Base-by-base conservation (phyloP, 2,113 vertebrate species). In the Alectura lathami region DNA sequence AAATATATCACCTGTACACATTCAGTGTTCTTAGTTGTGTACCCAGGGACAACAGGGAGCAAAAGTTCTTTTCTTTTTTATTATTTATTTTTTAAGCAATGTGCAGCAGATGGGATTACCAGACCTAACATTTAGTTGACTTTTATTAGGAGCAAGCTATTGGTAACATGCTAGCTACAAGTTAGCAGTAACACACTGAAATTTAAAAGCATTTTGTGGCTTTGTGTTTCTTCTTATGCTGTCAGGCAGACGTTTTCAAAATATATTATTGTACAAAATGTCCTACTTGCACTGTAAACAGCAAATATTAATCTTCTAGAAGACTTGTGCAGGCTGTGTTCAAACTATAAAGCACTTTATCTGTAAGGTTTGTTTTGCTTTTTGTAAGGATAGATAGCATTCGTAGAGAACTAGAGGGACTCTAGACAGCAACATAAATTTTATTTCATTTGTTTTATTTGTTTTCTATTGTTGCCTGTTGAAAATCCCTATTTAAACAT, bases 61-160 rank as follows among this genome's bases (percentile, higher is more conserved):
- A 69, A 69, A 86, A 77, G 9, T 54, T 82, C 27, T 53, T 57
- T 56, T 23, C 21, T 9, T 48, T 45, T 50, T 82, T 83, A 27
- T 34, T 79, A n/a, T 79, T 86, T 57, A 27, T 18, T 75, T 70
- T 75, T 72, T n/a, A 81, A 77, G 50, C 16, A 69, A 8, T 69
- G 5, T 74, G n/a, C n/a, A 89, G 30, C 92, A 95, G 89, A 91
- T 96, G 83, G 86, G 9, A 82, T 87, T 81, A 48, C n/a, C 4
- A 27, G 40, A 84, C 36, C 66, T 89, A 89, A 36, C 51, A 91
- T 92, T 96, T 92, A 86, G 50, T 64, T 95, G 62, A 48, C 30
- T 92, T 92, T 86, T 75, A 62, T 93, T 87, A 93, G 51, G 32
- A 81, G 36, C n/a, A 43, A 72, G 36, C 42, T 81, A 74, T 42